Evolutionary conservation across 2,888 invertebrate species (phyloP).

Genomic region (Caenorhabditis wallacei): DNA sequence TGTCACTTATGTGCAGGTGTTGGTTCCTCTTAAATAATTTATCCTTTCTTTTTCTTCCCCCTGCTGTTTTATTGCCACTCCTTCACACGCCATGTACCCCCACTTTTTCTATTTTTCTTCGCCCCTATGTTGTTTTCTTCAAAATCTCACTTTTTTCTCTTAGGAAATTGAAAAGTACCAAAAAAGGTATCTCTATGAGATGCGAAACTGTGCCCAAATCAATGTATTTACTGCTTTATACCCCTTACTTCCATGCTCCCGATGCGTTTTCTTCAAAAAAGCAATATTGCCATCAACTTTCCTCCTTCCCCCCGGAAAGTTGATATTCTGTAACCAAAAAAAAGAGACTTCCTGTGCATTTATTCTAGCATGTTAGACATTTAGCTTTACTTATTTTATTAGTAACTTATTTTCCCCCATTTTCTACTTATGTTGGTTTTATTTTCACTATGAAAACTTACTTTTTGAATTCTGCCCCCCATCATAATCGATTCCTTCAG

Average conservation of each 20-base stretch:
- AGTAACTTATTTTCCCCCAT: slow-evolving; percentile 55
- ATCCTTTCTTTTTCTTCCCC: background rate
- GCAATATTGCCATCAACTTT: background rate
- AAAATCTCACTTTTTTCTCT: slow-evolving; percentile 48
- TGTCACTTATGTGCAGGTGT: slow-evolving; percentile 96
- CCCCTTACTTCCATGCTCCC: background rate
- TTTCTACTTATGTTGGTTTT: slow-evolving; percentile 28
- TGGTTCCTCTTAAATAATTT: slow-evolving; percentile 52
- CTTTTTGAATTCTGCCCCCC: slow-evolving; percentile 1
- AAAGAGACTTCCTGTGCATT: slow-evolving; percentile 15
- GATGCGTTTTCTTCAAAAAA: slow-evolving; percentile 5
- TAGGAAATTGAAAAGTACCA: slow-evolving; percentile 39
- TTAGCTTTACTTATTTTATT: slow-evolving; percentile 54
- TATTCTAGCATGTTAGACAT: slow-evolving; percentile 28
- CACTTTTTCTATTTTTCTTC: background rate
- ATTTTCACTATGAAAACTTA: slow-evolving; percentile 10
- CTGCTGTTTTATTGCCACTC: slow-evolving; percentile 49
- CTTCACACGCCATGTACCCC: slow-evolving; percentile 12
- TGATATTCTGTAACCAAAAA: background rate
- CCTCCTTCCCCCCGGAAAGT: background rate
- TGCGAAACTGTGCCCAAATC: slow-evolving; percentile 7
- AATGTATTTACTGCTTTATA: slow-evolving; percentile 31
- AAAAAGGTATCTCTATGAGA: slow-evolving; percentile 5
- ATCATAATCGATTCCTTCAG: slow-evolving; percentile 56
- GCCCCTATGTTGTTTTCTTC: background rate